phyloP scores from a whole-genome alignment of 2,113 vertebrate genomes.

The Euleptes europaea region DNA sequence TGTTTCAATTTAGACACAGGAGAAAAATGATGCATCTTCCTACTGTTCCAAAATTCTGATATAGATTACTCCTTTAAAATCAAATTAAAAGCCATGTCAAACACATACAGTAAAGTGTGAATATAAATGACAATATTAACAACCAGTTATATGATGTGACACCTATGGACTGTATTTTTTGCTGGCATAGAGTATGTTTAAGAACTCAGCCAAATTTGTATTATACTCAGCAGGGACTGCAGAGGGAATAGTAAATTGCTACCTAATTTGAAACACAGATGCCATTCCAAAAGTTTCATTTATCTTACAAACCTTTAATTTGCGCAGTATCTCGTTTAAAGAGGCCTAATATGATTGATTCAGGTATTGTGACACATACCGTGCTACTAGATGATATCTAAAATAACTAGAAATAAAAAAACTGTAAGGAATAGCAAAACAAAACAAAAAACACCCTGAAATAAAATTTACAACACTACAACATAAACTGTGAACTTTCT shows the following conservation, averaged over 20 bases:
- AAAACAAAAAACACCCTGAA: background rate
- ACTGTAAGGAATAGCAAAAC: background rate
- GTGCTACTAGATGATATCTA: background rate
- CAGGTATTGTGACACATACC: background rate
- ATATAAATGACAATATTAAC: background rate
- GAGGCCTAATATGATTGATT: background rate
- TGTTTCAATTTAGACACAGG: background rate
- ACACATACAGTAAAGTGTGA: too few relatives aligned
- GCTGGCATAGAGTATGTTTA: background rate
- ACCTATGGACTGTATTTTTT: background rate
- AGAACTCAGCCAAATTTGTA: background rate
- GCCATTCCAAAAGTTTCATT: background rate
- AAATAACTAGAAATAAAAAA: background rate
- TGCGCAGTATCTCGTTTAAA: background rate
- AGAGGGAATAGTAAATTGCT: background rate
- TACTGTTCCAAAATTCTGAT: background rate
- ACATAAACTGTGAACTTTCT: too few relatives aligned
- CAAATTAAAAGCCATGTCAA: background rate
- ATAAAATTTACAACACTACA: background rate
- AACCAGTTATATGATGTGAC: background rate
- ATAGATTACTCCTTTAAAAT: constrained; percentile 5
- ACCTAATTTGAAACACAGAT: background rate
- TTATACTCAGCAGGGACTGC: background rate
- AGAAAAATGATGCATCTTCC: background rate
- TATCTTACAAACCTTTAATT: background rate